Base-by-base conservation (phyloP, 1,140 invertebrate species). In the Anadara kagoshimensis region DNA sequence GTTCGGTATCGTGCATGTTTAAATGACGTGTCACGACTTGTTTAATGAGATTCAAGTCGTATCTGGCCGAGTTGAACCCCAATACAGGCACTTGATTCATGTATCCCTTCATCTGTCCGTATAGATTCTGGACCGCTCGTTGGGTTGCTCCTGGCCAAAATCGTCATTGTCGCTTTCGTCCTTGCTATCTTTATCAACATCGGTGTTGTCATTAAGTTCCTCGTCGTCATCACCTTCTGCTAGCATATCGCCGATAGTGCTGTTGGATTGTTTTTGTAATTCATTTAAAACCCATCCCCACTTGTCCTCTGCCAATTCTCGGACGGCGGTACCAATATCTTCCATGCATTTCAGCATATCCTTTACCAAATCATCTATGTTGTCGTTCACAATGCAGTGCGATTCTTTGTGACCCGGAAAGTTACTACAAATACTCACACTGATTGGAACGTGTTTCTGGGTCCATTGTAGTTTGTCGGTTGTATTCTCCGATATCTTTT, bases 41-140 rank as follows among this genome's bases (percentile, higher is more conserved):
- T 54, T 78, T 78, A 5, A 78, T 45, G 10, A 78, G 24, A 61
- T 75, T 75, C n/a, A n/a, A n/a, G n/a, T n/a, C n/a, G n/a, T n/a
- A n/a, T n/a, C n/a, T n/a, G n/a, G n/a, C n/a, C n/a, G 59, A 70
- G 49, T 78, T 78, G 36, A 75, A 78, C 16, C 72, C 72, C 18
- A 78, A 64, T 1, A 71, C 63, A n/a, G 53, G 49, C n/a, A 57
- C 44, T 26, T 61, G 45, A n/a, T n/a, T 24, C 20, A 11, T 24
- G 43, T 22, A 3, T 64, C 51, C 51, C 51, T 1, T 10, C 11
- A 43, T 3, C n/a, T n/a, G 8, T 24, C 1, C 16, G 59, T 67
- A 49, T 78, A 78, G n/a, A 36, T 10, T 63, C 44, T 64, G 53
- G 36, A 4, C 45, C 66, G 18, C 44, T 54, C 5, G 57, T 7